A percentile compares a stretch with the other conserved stretches of the same genome.
Evolutionary conservation across 2,888 invertebrate species (phyloP).

Genomic region (Pterostichus madidus): DNA sequence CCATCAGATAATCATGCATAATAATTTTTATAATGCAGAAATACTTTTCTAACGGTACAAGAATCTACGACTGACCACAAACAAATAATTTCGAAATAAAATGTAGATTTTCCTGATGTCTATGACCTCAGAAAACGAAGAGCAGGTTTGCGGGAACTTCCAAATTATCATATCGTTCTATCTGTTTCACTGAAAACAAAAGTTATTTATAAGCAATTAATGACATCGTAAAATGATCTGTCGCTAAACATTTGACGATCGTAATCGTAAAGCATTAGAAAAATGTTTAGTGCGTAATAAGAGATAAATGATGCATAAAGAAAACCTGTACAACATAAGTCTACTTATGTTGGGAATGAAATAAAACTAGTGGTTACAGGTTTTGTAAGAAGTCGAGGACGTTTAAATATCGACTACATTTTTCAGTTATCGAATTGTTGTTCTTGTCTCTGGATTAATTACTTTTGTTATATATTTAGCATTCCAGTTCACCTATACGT

Average conservation of each 20-base stretch:
- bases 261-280: neutral
- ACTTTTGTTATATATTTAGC: conserved; percentile 18
- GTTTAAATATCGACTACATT: conserved; percentile 48
- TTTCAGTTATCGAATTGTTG: neutral
- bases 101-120: conserved; percentile 12
- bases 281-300: conserved; percentile 6
- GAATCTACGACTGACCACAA: neutral
- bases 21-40: neutral
- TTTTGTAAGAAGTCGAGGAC: conserved; percentile 40
- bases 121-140: neutral
- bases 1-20: neutral
- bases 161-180: conserved; percentile 29
- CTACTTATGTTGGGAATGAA: conserved; percentile 18
- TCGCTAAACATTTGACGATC: conserved; percentile 12
- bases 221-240: conserved; percentile 22
- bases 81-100: conserved; percentile 32
- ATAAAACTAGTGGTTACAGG: conserved; percentile 33
- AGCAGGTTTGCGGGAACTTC: conserved; percentile 1
- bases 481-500: conserved; percentile 33
- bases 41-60: neutral
- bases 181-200: conserved; percentile 23
- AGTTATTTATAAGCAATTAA: conserved; percentile 27
- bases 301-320: neutral
- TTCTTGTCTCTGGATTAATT: conserved; percentile 29
- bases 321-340: neutral